Evolutionary conservation across 2,113 vertebrate genomes (phyloP).

Genomic region (Hiodon alosoides): DNA sequence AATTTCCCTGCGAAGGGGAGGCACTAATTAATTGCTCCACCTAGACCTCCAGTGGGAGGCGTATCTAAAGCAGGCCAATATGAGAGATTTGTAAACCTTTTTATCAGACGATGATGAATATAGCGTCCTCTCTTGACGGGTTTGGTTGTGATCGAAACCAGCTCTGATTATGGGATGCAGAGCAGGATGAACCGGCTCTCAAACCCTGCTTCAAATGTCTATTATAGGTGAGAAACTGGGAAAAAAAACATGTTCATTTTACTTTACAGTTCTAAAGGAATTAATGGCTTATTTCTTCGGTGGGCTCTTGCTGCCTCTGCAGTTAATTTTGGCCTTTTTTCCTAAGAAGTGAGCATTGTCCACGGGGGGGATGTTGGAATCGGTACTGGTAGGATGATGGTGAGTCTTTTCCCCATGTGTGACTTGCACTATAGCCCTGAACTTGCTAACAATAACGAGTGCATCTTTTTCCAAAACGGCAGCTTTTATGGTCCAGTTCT

Average conservation of each 20-base stretch:
- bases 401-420: constrained; percentile 49
- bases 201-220: background rate
- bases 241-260: too few relatives aligned
- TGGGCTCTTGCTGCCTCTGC: constrained; percentile 59
- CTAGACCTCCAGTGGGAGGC: constrained; percentile 36
- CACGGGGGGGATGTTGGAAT: constrained; percentile 46
- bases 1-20: constrained; percentile 16
- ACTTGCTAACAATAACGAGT: constrained; percentile 49
- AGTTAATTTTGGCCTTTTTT: constrained; percentile 64
- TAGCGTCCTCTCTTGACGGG: background rate
- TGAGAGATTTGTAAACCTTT: constrained; percentile 42
- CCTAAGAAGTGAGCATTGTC: constrained; percentile 53
- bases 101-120: constrained; percentile 40
- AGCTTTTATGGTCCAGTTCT: too few relatives aligned
- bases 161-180: constrained; percentile 6
- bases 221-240: background rate
- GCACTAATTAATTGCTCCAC: constrained; percentile 34
- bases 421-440: constrained; percentile 41
- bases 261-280: too few relatives aligned
- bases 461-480: constrained; percentile 36
- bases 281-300: constrained; percentile 13
- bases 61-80: constrained; percentile 43
- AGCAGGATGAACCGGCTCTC: background rate
- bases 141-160: constrained; percentile 7
- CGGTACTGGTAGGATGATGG: constrained; percentile 40